Evolutionary conservation across 2,113 vertebrate species (phyloP).

Genomic region (Halcyon malimbica): DNA sequence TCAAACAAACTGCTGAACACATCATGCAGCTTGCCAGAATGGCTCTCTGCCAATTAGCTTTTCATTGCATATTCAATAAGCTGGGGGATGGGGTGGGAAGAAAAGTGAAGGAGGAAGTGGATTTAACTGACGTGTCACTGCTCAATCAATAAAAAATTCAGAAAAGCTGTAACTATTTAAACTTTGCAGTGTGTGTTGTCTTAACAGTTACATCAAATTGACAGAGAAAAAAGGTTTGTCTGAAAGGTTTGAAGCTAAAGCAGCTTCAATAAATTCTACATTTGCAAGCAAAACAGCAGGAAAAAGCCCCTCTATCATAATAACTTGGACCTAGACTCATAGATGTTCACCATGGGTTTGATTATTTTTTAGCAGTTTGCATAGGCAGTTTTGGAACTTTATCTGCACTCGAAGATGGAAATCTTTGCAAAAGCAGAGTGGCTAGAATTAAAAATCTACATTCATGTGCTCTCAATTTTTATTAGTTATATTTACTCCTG

Average conservation of each 20-base stretch:
- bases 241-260: background rate
- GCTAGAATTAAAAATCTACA: background rate
- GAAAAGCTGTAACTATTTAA: constrained; percentile 41
- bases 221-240: background rate
- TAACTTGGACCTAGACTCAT: background rate
- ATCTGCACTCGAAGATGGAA: background rate
- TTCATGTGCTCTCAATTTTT: background rate
- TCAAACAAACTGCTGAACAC: constrained; percentile 70
- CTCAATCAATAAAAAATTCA: constrained; percentile 38
- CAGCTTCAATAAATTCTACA: background rate
- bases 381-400: background rate
- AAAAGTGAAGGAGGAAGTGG: constrained; percentile 24
- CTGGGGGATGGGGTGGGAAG: background rate
- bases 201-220: background rate
- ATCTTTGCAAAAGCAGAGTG: background rate
- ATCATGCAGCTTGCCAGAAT: constrained; percentile 48
- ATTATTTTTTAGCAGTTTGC: background rate
- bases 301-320: background rate
- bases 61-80: constrained; percentile 52
- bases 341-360: background rate
- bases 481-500: background rate
- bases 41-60: constrained; percentile 69
- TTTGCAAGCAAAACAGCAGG: background rate
- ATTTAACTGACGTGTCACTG: background rate
- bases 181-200: background rate